Percentiles rank a stretch among this genome's conserved stretches.
Evolutionary conservation across 2,797 vertebrate genomes (phyloP).

Genomic region (Xenopus petersii): DNA sequence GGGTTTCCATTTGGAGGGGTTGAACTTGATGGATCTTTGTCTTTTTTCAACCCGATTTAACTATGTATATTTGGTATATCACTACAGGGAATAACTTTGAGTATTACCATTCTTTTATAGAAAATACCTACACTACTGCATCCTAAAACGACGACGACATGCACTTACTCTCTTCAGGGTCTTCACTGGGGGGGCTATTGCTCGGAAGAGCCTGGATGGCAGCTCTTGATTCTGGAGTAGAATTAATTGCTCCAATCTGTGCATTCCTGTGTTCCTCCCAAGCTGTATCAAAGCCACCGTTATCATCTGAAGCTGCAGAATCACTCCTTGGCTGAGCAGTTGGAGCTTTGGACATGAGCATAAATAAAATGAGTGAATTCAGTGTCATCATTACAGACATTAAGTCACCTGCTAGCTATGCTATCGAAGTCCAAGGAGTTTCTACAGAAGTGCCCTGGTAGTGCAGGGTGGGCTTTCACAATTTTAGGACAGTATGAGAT

Average conservation of each 20-base stretch:
- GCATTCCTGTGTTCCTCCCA: conserved; percentile 86
- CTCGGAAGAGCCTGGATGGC: conserved; percentile 81
- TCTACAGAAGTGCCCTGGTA: too few species aligned
- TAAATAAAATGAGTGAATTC: too few species aligned
- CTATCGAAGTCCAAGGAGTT: too few species aligned
- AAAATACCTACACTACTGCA: neutral
- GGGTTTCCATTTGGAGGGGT: too few species aligned
- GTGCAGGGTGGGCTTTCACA: too few species aligned
- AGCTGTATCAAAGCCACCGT: conserved; percentile 84
- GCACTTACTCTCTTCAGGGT: conserved; percentile 88
- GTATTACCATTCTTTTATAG: neutral
- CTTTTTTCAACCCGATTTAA: too few species aligned
- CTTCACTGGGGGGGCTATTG: conserved; percentile 77
- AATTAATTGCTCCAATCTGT: conserved; percentile 79
- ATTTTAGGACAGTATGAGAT: too few species aligned
- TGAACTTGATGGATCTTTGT: too few species aligned
- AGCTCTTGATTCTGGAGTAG: conserved; percentile 77
- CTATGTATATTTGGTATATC: too few species aligned
- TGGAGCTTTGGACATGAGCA: conserved; percentile 31
- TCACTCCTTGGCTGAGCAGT: conserved; percentile 53
- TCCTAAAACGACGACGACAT: too few species aligned
- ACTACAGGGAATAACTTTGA: too few species aligned
- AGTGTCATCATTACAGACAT: neutral
- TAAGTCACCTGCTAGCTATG: too few species aligned
- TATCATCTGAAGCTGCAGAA: conserved; percentile 67